Percentiles rank a stretch among this genome's conserved stretches.
phyloP scores from a whole-genome alignment of 2,888 invertebrate species.

The Dynastes grantii region DNA sequence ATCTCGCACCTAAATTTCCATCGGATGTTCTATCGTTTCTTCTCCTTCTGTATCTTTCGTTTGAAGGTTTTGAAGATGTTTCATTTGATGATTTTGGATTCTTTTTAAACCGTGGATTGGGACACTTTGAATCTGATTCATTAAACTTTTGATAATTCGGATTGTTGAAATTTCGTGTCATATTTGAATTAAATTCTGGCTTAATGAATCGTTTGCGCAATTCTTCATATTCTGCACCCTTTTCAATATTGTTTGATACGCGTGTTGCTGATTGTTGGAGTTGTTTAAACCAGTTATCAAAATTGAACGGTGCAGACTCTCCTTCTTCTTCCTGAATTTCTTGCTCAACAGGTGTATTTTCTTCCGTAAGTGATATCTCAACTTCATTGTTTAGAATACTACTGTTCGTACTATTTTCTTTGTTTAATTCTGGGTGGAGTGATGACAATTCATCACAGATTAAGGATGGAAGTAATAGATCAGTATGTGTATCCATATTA shows the following conservation, averaged over 20 bases:
- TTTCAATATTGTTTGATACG: background rate
- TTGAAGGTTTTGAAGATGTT: background rate
- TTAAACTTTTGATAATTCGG: background rate
- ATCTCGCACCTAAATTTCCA: background rate
- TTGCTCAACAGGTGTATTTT: background rate
- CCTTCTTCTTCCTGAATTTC: background rate
- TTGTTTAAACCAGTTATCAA: background rate
- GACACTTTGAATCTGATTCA: background rate
- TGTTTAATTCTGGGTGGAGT: constrained; percentile 10
- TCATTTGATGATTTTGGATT: background rate
- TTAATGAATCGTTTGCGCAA: constrained; percentile 9
- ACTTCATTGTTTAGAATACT: background rate
- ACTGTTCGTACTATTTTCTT: background rate
- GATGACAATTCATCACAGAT: constrained; percentile 17
- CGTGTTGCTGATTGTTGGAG: background rate
- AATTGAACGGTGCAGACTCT: background rate
- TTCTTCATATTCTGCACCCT: background rate
- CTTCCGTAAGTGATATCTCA: background rate
- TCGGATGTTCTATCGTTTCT: background rate
- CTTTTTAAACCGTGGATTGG: background rate
- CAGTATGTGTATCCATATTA: constrained; percentile 11
- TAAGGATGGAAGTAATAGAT: constrained; percentile 1
- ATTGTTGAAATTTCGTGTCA: background rate
- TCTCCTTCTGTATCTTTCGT: background rate
- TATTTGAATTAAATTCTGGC: constrained; percentile 5